These are phyloP conservation scores for Apamea epomidion DNA, from an alignment of 2,888 invertebrate genomes.

Conservation along the genomic window DNA sequence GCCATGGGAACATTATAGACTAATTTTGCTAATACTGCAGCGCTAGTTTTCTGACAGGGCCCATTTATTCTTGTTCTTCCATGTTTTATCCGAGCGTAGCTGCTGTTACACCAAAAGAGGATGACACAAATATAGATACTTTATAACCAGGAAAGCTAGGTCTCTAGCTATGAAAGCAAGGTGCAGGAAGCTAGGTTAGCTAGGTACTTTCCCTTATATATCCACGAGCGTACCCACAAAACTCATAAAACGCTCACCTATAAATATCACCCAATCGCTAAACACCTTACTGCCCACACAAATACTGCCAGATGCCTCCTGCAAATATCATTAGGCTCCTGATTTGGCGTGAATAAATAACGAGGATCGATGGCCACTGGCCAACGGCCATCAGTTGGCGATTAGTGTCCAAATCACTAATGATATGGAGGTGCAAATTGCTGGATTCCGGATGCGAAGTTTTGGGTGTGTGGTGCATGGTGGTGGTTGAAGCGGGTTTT, in stretches of 20 bases:
- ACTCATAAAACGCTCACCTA: conserved; percentile 43
- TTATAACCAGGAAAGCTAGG: neutral
- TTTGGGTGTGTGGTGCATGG: conserved; percentile 62
- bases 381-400: conserved; percentile 77
- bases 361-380: conserved; percentile 61
- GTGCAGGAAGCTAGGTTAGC: too few species aligned
- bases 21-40: too few species aligned
- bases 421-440: conserved; percentile 77
- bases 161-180: neutral
- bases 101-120: too few species aligned
- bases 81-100: neutral
- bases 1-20: too few species aligned
- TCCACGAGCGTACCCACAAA: neutral
- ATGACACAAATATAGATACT: neutral
- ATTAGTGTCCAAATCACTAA: conserved; percentile 78
- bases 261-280: conserved; percentile 46
- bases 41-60: too few species aligned
- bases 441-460: conserved; percentile 75
- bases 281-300: conserved; percentile 35
- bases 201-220: neutral
- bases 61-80: neutral
- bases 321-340: conserved; percentile 60
- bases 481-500: conserved; percentile 8
- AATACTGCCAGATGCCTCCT: conserved; percentile 43
- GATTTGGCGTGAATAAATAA: conserved; percentile 69